Evolutionary conservation across 2,888 invertebrate genomes (phyloP).

Genomic region (Crepidodera aurea): DNA sequence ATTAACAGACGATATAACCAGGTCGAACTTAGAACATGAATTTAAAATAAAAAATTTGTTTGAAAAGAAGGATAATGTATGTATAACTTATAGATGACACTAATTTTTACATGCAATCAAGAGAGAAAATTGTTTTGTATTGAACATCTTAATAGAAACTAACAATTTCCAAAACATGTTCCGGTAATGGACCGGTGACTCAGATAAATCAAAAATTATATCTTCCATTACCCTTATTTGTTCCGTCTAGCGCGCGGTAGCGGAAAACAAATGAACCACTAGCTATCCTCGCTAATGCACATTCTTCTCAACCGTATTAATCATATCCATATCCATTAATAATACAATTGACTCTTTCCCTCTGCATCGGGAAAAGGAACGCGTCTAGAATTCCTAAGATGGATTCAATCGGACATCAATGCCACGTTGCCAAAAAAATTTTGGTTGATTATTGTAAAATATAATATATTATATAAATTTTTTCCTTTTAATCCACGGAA

Average conservation of each 20-base stretch:
- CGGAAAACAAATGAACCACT: constrained; percentile 7
- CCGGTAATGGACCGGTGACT: constrained; percentile 2
- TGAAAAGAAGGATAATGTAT: no score
- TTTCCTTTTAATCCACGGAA: no score
- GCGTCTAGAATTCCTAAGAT: not conserved
- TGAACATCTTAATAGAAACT: no score
- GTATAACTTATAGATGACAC: no score
- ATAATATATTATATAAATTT: no score
- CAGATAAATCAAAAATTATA: constrained; percentile 1
- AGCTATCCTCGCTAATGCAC: constrained; percentile 23
- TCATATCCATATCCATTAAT: constrained; percentile 30
- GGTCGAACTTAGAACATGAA: no score
- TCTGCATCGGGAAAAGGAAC: constrained; percentile 3
- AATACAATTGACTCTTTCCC: constrained; percentile 29
- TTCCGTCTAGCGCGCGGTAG: not conserved
- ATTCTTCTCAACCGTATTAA: constrained; percentile 21
- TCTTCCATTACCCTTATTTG: constrained; percentile 13
- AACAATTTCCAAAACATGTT: not conserved
- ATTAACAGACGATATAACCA: no score
- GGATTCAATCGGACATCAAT: not conserved
- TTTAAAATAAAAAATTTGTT: no score
- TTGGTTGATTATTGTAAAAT: no score
- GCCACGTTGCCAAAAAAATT: not conserved
- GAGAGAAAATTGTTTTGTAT: no score
- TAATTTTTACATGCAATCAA: no score